Base-by-base conservation (phyloP, 2,797 vertebrate genomes). In the Ceyx erithaca region DNA sequence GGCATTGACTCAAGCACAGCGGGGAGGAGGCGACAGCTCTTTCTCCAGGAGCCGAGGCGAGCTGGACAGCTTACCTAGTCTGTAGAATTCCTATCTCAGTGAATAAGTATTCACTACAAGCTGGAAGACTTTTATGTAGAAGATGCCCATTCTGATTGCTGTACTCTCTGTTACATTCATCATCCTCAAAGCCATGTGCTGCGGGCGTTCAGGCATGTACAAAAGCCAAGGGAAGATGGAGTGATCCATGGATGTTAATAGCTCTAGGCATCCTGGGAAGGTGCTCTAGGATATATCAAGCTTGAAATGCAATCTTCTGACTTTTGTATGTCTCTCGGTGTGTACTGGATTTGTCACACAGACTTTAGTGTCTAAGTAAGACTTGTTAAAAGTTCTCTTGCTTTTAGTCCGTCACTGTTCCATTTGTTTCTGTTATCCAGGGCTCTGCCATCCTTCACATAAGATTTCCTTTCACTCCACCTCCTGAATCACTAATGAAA, bases 31-130 rank as follows among this genome's bases (percentile, higher is more conserved):
- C 48, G 33, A 92, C 92, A 77, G 94, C 78, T 97, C 94, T 97
- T 96, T 93, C 96, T 93, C 89, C 58, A 45, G 96, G 96, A 97
- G 95, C 97, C 95, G 52, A 86, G 70, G 86, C 45, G 61, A 95
- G 97, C 95, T 92, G 98, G 97, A 97, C 97, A 97, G 97, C 96
- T 97, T 96, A 94, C 96, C 97, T 97, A 96, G 97, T 95, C 96
- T 97, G 96, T 97, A 97, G 97, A 97, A 95, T 96, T 97, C 93
- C 92, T 96, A 94, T 97, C 92, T 94, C 2, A 2, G 97, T 93
- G 96, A 94, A 95, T 94, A 87, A 96, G 58, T 88, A 90, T 97
- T 97, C 96, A 93, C 97, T 81, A 80, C 89, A 97, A 95, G 97
- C 96, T 95, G 97, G 97, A 97, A 97, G 97, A 97, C 97, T 97